Evolutionary conservation across 1,140 invertebrate genomes (phyloP), one percentile per base, ranked within the genome.

Genomic region (Euwallacea similis): DNA sequence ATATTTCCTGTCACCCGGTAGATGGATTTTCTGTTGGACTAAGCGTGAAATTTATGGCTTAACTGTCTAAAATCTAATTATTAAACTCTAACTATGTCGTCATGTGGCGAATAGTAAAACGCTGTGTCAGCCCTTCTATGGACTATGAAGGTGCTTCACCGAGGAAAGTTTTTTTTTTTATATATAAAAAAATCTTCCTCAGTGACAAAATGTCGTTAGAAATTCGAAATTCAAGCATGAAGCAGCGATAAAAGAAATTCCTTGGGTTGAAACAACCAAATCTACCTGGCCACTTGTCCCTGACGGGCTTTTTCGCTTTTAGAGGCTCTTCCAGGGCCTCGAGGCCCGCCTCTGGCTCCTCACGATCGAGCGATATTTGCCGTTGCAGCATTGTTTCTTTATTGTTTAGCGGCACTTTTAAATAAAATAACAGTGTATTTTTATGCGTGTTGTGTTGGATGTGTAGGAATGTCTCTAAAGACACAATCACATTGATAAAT

Each of bases 361-460:
- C 88, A 76, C 86, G 86, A 79, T 86, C 87, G 78, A 89, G 83
- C 72, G 88, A 88, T 73, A 87, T 85, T 81, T 88, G 87, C 77
- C 87, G 83, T 81, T 87, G 85, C 80, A 86, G 83, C 80, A 88
- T 82, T 74, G 86, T 88, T 80, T 87, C 84, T 84, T 87, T 86
- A 83, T 88, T 86, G 84, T 89, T 89, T 80, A 89, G 86, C 76
- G 88, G 88, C 83, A 90, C 88, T 89, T 85, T 81, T 68, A 61
- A 73, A 56, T 73, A 66, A 66, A 76, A 58, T 50, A 66, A 70
- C 43, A 60, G 68, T 66, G 42, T 54, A 69, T 67, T 71, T 54
- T 71, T 44, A 60, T 10, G 42, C 50, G 60, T 74, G 69, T 71
- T 58, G 44, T 43, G 47, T 42, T 65, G 10, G 66, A 33, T 73